Evolutionary conservation across 2,113 vertebrate genomes (phyloP).

Genomic region (Parus major): DNA sequence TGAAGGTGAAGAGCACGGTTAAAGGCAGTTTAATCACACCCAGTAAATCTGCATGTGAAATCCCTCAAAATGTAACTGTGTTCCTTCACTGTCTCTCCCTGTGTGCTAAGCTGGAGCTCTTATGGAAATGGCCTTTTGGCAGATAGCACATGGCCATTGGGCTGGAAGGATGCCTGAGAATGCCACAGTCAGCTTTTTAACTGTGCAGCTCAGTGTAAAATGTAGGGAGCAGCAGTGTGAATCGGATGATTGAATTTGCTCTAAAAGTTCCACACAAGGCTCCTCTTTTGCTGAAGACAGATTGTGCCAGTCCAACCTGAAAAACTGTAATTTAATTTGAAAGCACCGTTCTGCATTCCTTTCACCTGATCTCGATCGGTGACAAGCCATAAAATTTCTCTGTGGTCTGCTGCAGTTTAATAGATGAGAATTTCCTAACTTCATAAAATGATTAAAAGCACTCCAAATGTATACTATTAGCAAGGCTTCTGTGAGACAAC

Average conservation of each 20-base stretch:
- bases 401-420: conserved; percentile 38
- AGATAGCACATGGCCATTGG: not conserved
- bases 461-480: not conserved
- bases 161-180: not conserved
- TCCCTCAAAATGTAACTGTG: not conserved
- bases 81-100: not conserved
- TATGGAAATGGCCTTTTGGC: not conserved
- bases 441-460: conserved; percentile 43
- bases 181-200: conserved; percentile 13
- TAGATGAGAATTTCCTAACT: conserved; percentile 45
- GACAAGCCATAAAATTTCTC: conserved; percentile 35
- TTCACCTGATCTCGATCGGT: conserved; percentile 14
- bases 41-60: not conserved
- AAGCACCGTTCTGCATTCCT: conserved; percentile 13
- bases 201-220: not conserved
- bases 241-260: not conserved
- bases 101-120: not conserved
- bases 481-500: not conserved
- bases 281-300: conserved; percentile 34
- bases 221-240: not conserved
- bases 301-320: conserved; percentile 49
- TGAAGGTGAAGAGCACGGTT: not conserved
- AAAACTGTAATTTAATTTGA: conserved; percentile 65
- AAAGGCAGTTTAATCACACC: not conserved
- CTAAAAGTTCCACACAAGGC: not conserved